These are phyloP conservation scores for Porites rus DNA, from an alignment of 92 coral and sea anemone genomes.

Conservation along the genomic window DNA sequence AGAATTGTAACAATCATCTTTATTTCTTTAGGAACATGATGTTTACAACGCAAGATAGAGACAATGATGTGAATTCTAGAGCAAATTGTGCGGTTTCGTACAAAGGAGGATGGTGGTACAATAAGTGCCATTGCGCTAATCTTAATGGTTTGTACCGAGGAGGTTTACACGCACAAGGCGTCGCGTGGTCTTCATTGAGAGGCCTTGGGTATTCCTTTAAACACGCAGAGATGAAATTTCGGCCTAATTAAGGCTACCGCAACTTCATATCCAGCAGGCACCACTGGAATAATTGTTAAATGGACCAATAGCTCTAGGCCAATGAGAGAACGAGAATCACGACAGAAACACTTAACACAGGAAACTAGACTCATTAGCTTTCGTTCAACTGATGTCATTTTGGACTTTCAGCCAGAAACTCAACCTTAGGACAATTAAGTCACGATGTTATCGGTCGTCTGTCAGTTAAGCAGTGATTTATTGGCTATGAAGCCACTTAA, in stretches of 20 bases:
- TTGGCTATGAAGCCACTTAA: too few species aligned
- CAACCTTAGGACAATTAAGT: too few species aligned
- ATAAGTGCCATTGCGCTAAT: conserved; percentile 8
- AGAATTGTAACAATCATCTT: neutral
- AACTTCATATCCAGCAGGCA: too few species aligned
- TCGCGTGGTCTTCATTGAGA: neutral
- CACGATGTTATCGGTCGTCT: too few species aligned
- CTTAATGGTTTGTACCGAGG: conserved; percentile 32
- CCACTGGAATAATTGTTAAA: too few species aligned
- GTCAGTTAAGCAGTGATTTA: too few species aligned
- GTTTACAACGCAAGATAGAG: conserved; percentile 31
- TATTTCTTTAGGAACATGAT: conserved; percentile 5
- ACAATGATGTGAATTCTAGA: neutral
- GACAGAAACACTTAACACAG: too few species aligned
- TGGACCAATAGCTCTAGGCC: neutral
- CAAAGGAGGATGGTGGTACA: conserved; percentile 25
- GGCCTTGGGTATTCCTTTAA: conserved; percentile 17
- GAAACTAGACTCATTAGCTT: too few species aligned
- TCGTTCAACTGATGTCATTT: too few species aligned
- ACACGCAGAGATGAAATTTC: conserved; percentile 25
- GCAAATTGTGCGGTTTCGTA: neutral
- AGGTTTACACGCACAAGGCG: conserved; percentile 13
- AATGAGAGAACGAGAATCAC: too few species aligned
- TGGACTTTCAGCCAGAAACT: too few species aligned
- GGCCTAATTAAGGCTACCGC: neutral